Evolutionary conservation across 2,797 vertebrate genomes (phyloP).

Genomic region (Eremophila alpestris): DNA sequence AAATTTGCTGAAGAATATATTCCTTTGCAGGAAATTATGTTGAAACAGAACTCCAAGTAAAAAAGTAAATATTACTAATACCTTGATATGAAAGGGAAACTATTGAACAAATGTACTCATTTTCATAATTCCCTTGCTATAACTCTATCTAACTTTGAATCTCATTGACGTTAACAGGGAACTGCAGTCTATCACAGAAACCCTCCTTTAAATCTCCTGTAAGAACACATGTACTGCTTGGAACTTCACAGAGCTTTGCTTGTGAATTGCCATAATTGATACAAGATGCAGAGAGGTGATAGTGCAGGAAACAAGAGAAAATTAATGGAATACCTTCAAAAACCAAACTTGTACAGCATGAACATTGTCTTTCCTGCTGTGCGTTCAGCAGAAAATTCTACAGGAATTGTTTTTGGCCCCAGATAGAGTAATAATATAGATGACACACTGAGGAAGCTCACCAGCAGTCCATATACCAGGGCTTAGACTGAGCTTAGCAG

Average conservation of each 20-base stretch:
- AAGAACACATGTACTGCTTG: background rate
- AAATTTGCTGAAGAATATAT: background rate
- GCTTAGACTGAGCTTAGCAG: background rate
- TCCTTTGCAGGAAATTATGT: background rate
- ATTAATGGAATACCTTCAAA: background rate
- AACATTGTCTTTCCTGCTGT: background rate
- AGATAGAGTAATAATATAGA: background rate
- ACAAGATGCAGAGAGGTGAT: background rate
- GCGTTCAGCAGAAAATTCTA: background rate
- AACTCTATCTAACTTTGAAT: background rate
- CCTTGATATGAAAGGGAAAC: background rate
- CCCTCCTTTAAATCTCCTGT: background rate
- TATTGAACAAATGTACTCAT: background rate
- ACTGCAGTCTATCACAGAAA: background rate
- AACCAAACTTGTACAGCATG: background rate
- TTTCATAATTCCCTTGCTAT: background rate
- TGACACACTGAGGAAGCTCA: fast-evolving
- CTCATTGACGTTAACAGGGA: background rate
- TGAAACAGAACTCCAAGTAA: background rate
- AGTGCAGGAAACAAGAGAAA: background rate
- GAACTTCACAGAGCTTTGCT: background rate
- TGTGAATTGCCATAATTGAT: background rate
- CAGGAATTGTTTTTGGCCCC: background rate
- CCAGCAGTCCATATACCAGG: background rate
- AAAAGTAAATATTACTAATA: background rate